Evolutionary conservation across 2,113 vertebrate genomes (phyloP).

Genomic region (Notothenia rossii): DNA sequence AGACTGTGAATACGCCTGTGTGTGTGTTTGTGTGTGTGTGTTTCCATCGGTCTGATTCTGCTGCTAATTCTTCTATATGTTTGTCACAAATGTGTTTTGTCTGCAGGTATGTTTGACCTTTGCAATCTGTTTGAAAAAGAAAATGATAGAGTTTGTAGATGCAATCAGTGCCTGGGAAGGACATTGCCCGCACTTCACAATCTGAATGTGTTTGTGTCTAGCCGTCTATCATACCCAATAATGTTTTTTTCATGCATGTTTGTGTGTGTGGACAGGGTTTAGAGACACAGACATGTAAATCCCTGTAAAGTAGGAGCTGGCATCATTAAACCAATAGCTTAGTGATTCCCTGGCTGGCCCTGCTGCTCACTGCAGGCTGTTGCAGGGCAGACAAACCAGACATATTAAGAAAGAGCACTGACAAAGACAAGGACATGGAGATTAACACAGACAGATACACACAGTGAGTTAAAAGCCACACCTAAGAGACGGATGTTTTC

Average conservation of each 20-base stretch:
- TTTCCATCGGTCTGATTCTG: constrained; percentile 28
- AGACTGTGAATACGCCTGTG: constrained; percentile 7
- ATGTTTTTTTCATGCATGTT: constrained; percentile 55
- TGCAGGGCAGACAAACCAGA: constrained; percentile 73
- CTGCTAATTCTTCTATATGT: constrained; percentile 40
- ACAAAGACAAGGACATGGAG: constrained; percentile 54
- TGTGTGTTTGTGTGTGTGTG: constrained; percentile 4
- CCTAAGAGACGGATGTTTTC: constrained; percentile 4
- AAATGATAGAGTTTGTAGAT: constrained; percentile 47
- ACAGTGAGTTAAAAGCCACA: constrained; percentile 13
- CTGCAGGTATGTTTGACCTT: constrained; percentile 61
- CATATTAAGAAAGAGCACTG: constrained; percentile 58
- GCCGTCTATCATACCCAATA: constrained; percentile 34
- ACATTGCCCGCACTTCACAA: not conserved
- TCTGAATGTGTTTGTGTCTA: constrained; percentile 29
- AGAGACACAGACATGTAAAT: constrained; percentile 77
- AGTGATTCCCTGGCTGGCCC: constrained; percentile 73
- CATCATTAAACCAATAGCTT: constrained; percentile 82
- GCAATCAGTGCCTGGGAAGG: constrained; percentile 45
- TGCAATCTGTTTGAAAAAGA: constrained; percentile 44
- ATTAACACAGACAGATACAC: constrained; percentile 37
- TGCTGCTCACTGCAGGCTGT: constrained; percentile 63
- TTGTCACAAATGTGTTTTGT: constrained; percentile 41
- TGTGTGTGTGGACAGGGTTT: constrained; percentile 57
- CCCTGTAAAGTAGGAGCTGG: constrained; percentile 76